A percentile compares a stretch with the other conserved stretches of the same genome.
These are phyloP conservation scores for Calycopis cecrops DNA, from an alignment of 1,140 invertebrate genomes.

Conservation along the genomic window DNA sequence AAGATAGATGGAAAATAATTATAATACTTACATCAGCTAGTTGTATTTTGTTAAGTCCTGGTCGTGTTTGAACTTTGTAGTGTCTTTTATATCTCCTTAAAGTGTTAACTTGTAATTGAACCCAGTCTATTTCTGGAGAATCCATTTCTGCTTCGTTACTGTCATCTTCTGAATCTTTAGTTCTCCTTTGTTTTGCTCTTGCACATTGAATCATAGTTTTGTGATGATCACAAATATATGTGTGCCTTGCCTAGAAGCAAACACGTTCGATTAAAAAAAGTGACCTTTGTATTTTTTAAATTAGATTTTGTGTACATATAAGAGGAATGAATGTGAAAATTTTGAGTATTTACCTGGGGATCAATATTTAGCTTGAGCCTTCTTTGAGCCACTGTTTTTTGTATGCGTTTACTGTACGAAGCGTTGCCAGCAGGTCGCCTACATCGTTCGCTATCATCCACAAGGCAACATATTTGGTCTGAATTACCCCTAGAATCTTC, in stretches of 20 bases:
- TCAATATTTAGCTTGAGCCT: conserved; percentile 93
- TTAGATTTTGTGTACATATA: no score
- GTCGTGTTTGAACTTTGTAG: conserved; percentile 92
- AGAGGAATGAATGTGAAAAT: not conserved
- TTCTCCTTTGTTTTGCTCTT: conserved; percentile 86
- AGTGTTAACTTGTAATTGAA: conserved; percentile 94
- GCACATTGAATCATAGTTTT: conserved; percentile 96
- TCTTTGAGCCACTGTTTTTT: conserved; percentile 95
- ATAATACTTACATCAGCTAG: conserved; percentile 91
- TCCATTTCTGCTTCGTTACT: conserved; percentile 92
- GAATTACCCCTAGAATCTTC: conserved; percentile 88
- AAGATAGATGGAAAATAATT: not conserved
- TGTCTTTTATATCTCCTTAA: conserved; percentile 94
- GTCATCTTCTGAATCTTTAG: conserved; percentile 95
- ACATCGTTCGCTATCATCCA: conserved; percentile 93
- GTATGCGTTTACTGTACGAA: conserved; percentile 96
- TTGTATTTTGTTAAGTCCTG: conserved; percentile 95
- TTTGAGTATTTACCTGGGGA: conserved; percentile 76
- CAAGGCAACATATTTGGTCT: conserved; percentile 95
- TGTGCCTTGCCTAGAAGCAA: conserved; percentile 87
- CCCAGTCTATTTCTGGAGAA: conserved; percentile 93
- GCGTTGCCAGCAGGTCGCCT: conserved; percentile 93
- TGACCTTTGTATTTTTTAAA: no score
- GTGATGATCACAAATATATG: conserved; percentile 97
- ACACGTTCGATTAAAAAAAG: conserved; percentile 14